These are phyloP conservation scores for Hyperoplus lanceolatus DNA, from an alignment of 2,797 vertebrate species.

Conservation along the genomic window DNA sequence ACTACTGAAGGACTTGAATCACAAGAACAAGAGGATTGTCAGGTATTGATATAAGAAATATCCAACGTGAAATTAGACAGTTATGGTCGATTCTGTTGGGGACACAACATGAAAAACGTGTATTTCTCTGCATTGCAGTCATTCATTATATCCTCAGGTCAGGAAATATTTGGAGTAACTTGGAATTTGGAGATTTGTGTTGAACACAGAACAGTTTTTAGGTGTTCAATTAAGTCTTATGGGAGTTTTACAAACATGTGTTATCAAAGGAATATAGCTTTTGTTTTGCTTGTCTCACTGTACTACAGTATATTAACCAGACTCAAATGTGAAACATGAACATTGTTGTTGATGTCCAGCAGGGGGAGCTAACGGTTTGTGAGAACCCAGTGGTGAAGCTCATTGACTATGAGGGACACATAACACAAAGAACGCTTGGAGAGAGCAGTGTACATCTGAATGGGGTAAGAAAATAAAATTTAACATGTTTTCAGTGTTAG, in stretches of 20 bases:
- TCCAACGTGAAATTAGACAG: background rate
- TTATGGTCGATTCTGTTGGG: background rate
- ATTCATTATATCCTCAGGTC: background rate
- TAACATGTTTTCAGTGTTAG: background rate
- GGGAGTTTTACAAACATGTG: background rate
- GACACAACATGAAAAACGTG: background rate
- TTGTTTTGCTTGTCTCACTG: background rate
- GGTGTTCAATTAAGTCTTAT: background rate
- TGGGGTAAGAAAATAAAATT: conserved; percentile 66
- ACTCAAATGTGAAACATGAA: background rate
- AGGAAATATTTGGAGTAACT: background rate
- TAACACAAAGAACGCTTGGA: conserved; percentile 80
- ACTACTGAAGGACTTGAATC: conserved; percentile 20
- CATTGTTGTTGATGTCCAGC: conserved; percentile 45
- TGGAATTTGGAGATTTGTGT: background rate
- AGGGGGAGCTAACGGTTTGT: conserved; percentile 54
- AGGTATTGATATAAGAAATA: conserved; percentile 1
- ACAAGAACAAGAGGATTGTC: conserved; percentile 18
- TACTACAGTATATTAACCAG: background rate
- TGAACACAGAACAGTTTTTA: background rate
- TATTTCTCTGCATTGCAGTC: background rate
- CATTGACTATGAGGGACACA: conserved; percentile 84
- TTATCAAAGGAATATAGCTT: background rate
- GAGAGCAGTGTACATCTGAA: conserved; percentile 54
- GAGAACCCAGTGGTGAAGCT: conserved; percentile 74